Evolutionary conservation across 2,888 invertebrate species (phyloP), one percentile per base, ranked within the genome.

Genomic region (Drosophila atroscutellata): DNA sequence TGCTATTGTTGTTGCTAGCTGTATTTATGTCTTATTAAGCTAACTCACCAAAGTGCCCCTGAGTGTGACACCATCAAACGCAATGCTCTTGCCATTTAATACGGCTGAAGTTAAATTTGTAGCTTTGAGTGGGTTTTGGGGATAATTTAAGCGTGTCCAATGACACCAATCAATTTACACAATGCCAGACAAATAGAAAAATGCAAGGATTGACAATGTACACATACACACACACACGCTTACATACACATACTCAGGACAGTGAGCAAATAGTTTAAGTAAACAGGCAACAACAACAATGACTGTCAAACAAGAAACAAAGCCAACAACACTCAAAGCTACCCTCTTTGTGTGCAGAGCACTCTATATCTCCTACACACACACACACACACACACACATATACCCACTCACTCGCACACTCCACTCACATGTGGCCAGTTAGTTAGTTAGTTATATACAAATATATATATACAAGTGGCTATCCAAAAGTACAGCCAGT

Each of bases 401-500:
- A 50, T 39, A 49, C 18, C 34, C 42, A 50, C 45, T 51, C 37
- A 36, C 26, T 39, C 13, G 30, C 39, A 45, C 30, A 45, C 50
- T 49, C 26, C 42, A 66, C 42, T 50, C 42, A 52, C 32, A 28
- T 49, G 49, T 26, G 49, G 18, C 26, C 49, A 79, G 67, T 15
- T 24, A 59, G 55, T 65, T 60, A 73, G 89, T 86, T 86, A 86
- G 86, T 83, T 83, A 83, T 84, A 86, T 83, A 83, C 86, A 88
- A 88, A 88, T 78, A 83, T 77, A 67, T 77, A 67, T 83, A 80
- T 62, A 67, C 69, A 87, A 76, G 80, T 61, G 88, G 59, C 57
- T 60, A 70, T 59, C 42, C 69, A 55, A 69, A 69, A 70, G 77
- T 61, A 42, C 42, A 32, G 11, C 60, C 73, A 58, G 82, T 63